phyloP scores from a whole-genome alignment of 2,888 invertebrate genomes.

The Eristalis arbustorum region DNA sequence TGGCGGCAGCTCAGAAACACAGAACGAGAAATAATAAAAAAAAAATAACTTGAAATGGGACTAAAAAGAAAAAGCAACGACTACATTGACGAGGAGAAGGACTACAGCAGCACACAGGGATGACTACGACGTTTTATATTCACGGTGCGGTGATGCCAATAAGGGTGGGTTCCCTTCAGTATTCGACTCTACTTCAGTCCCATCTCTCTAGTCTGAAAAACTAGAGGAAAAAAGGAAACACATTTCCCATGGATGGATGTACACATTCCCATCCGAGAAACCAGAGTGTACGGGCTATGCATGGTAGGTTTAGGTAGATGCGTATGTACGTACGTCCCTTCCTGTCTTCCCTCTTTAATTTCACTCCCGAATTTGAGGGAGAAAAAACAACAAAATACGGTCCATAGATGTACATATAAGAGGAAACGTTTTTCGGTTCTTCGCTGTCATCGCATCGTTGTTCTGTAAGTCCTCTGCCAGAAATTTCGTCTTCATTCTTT shows the following conservation, averaged over 20 bases:
- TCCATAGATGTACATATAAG: constrained; percentile 5
- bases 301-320: constrained; percentile 65
- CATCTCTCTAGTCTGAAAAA: constrained; percentile 58
- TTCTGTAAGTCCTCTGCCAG: constrained; percentile 27
- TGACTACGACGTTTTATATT: constrained; percentile 67
- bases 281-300: constrained; percentile 62
- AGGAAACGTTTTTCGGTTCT: constrained; percentile 56
- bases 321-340: constrained; percentile 64
- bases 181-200: constrained; percentile 61
- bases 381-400: constrained; percentile 1
- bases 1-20: constrained; percentile 28
- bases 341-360: constrained; percentile 61
- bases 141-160: constrained; percentile 65
- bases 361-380: constrained; percentile 57
- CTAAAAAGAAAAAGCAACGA: constrained; percentile 54
- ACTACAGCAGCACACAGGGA: constrained; percentile 29
- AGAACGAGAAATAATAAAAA: constrained; percentile 41
- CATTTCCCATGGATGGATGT: constrained; percentile 59
- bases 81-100: constrained; percentile 36
- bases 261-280: constrained; percentile 36
- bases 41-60: constrained; percentile 55
- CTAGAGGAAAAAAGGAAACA: constrained; percentile 60
- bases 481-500: constrained; percentile 62
- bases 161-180: constrained; percentile 64
- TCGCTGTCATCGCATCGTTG: constrained; percentile 37